phyloP scores from a whole-genome alignment of 2,113 vertebrate species.

The Amblyopsis rosae region DNA sequence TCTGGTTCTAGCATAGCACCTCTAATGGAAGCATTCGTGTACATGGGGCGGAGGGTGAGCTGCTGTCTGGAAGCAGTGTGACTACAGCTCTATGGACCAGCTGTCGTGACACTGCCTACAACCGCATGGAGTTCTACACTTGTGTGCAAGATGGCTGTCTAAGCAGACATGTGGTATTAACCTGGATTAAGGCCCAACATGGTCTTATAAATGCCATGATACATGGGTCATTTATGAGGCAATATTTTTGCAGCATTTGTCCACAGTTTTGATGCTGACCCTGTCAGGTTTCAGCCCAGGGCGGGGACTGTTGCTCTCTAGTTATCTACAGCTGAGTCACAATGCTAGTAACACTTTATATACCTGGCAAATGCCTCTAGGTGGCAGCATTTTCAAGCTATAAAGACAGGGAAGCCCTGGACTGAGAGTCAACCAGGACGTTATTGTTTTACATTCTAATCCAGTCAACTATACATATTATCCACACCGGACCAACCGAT shows the following conservation, averaged over 20 bases:
- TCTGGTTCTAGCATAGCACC: conserved; percentile 23
- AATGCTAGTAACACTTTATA: conserved; percentile 34
- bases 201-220: conserved; percentile 43
- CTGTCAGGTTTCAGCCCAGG: background rate
- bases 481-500: conserved; percentile 22
- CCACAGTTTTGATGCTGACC: conserved; percentile 19
- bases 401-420: conserved; percentile 33
- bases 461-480: conserved; percentile 36
- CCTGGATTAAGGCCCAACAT: conserved; percentile 44
- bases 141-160: conserved; percentile 31
- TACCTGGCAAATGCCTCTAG: background rate
- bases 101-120: conserved; percentile 22
- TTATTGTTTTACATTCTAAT: conserved; percentile 25
- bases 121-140: conserved; percentile 21
- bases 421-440: conserved; percentile 39
- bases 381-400: conserved; percentile 51
- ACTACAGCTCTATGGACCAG: conserved; percentile 23
- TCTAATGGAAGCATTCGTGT: conserved; percentile 30
- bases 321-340: conserved; percentile 12
- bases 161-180: conserved; percentile 18
- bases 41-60: conserved; percentile 18
- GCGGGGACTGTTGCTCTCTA: conserved; percentile 19
- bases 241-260: conserved; percentile 52
- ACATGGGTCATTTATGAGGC: conserved; percentile 53
- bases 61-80: conserved; percentile 31